These are phyloP conservation scores for Luehdorfia chinensis DNA, from an alignment of 1,140 invertebrate genomes.

Conservation along the genomic window DNA sequence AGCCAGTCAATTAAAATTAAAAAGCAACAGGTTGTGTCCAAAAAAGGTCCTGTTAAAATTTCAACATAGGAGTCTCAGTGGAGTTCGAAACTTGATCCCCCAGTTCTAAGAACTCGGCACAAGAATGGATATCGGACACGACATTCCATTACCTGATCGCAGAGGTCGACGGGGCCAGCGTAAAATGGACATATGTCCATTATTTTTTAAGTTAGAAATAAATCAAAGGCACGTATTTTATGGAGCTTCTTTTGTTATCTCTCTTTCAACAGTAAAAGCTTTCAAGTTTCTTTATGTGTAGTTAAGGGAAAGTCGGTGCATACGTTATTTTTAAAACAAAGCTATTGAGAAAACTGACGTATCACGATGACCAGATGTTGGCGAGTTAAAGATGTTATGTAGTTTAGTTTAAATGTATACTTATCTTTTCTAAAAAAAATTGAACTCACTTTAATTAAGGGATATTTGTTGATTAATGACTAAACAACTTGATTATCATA, in stretches of 20 bases:
- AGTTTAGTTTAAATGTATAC: no score
- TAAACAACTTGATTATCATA: no score
- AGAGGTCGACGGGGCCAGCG: constrained; percentile 1
- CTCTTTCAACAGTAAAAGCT: constrained; percentile 3
- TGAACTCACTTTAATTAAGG: no score
- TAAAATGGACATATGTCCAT: neutral
- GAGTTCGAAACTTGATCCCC: constrained; percentile 1
- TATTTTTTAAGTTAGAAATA: constrained; percentile 5
- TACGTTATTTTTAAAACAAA: constrained; percentile 9
- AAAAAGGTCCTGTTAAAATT: constrained; percentile 6
- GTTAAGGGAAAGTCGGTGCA: constrained; percentile 1
- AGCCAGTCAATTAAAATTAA: constrained; percentile 6
- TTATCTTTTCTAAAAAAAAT: no score
- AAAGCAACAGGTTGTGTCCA: neutral
- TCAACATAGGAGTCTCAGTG: neutral
- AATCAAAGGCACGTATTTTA: constrained; percentile 6
- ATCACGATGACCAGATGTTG: no score
- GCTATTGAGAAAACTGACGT: neutral
- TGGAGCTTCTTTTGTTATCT: constrained; percentile 5
- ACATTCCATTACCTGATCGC: constrained; percentile 9
- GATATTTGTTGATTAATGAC: no score
- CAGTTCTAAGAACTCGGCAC: constrained; percentile 6
- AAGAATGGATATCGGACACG: constrained; percentile 2
- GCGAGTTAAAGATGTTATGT: no score
- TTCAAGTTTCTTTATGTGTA: neutral